Evolutionary conservation across 2,888 invertebrate genomes (phyloP).

Genomic region (Linnaemya tessellans): DNA sequence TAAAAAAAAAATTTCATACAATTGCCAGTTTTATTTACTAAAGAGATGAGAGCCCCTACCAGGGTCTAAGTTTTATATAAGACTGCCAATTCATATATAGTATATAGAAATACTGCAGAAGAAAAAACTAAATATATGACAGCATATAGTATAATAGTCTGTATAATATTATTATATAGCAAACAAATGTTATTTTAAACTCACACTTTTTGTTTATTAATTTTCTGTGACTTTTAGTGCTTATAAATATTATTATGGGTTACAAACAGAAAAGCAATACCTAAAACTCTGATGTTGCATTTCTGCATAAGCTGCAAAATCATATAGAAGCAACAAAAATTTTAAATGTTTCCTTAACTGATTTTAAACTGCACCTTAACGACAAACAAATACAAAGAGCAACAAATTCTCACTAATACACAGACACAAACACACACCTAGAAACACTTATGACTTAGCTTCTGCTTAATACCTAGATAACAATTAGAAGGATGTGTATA

Average conservation of each 20-base stretch:
- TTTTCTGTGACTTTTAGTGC: slow-evolving; percentile 47
- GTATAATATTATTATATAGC: slow-evolving; percentile 28
- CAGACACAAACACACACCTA: background rate
- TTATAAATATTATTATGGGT: background rate
- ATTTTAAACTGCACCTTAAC: slow-evolving; percentile 55
- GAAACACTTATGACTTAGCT: background rate
- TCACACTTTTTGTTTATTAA: slow-evolving; percentile 35
- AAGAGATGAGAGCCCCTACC: background rate
- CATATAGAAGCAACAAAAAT: slow-evolving; percentile 33
- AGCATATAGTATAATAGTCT: background rate
- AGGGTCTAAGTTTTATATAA: background rate
- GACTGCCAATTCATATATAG: background rate
- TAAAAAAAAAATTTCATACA: too few relatives aligned
- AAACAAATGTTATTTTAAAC: slow-evolving; percentile 46
- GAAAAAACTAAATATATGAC: background rate
- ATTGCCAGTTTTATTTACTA: too few relatives aligned
- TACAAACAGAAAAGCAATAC: background rate
- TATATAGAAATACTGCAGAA: slow-evolving; percentile 36
- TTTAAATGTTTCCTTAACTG: slow-evolving; percentile 61
- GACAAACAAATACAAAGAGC: slow-evolving; percentile 3
- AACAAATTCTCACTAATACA: slow-evolving; percentile 5
- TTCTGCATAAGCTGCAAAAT: slow-evolving; percentile 31
- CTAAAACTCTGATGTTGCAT: slow-evolving; percentile 48
- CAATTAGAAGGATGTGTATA: slow-evolving; percentile 36
- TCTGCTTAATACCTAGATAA: slow-evolving; percentile 25